Evolutionary conservation across 2,797 vertebrate genomes (phyloP).

Genomic region (Spinus olivaceus): DNA sequence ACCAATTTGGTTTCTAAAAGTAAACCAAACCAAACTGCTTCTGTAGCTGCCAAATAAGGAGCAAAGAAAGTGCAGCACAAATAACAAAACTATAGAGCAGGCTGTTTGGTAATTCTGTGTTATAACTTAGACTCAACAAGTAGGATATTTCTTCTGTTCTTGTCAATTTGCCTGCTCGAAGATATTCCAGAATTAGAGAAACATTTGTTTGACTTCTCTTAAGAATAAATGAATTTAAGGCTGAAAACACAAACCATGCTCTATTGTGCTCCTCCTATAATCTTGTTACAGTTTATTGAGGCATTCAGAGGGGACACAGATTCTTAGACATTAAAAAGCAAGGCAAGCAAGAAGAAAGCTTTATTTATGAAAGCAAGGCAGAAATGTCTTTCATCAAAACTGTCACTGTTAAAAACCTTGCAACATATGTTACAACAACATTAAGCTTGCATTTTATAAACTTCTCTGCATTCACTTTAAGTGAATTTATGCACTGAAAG

Average conservation of each 20-base stretch:
- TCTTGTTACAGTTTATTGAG: slow-evolving; percentile 13
- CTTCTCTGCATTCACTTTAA: slow-evolving; percentile 78
- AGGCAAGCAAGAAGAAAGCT: slow-evolving; percentile 51
- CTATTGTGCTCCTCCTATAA: background rate
- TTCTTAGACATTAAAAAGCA: slow-evolving; percentile 49
- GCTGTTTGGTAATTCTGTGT: background rate
- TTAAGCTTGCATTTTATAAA: slow-evolving; percentile 78
- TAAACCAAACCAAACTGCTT: background rate
- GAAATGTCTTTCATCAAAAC: slow-evolving; percentile 73
- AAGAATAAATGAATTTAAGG: slow-evolving; percentile 4
- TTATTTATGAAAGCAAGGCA: slow-evolving; percentile 69
- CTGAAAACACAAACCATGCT: background rate
- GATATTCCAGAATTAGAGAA: slow-evolving; percentile 7
- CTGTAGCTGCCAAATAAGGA: background rate
- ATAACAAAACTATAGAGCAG: background rate
- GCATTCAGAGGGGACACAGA: slow-evolving; percentile 24
- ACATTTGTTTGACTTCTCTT: background rate
- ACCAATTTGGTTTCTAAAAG: background rate
- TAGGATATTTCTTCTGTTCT: background rate
- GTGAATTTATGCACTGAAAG: slow-evolving; percentile 83
- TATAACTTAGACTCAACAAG: slow-evolving; percentile 1
- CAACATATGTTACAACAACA: slow-evolving; percentile 73
- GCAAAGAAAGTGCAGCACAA: background rate
- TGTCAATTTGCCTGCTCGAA: slow-evolving; percentile 6
- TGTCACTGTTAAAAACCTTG: slow-evolving; percentile 67